Evolutionary conservation across 2,113 vertebrate genomes (phyloP), one percentile per base, ranked within the genome.

Genomic region (Pterocles gutturalis): DNA sequence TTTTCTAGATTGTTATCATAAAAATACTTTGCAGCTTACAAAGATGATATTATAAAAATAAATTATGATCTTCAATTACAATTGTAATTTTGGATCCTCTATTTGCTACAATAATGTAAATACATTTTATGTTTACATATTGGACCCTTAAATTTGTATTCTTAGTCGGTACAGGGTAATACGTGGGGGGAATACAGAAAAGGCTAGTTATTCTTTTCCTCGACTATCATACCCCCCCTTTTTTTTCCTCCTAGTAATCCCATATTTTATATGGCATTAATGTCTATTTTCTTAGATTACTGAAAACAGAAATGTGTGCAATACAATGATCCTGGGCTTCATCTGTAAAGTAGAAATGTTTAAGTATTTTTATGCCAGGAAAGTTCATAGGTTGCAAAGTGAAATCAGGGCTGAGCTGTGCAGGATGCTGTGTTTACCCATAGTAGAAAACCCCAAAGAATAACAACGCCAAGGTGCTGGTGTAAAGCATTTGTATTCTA

Each of bases 211-310:
- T 81, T 55, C 13, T 78, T 71, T 48, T 77, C 11, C 48, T 83
- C 3, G 1, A 13, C 10, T 78, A 38, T 13, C 11, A 67, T 4
- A 9, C 10, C 21, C 14, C 2, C 2, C 2, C 4, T 2, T 17
- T n/a, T 10, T 10, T 17, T 67, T 58, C 0, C 12, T 89, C 15
- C 34, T 76, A 29, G 58, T 80, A 88, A 61, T 73, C 46, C 26
- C 5, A 3, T 67, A 33, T 43, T 88, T 73, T 61, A 15, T 72
- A 26, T 36, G 28, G n/a, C 24, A 72, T 70, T 78, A 53, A 43
- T 51, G 16, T 48, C 11, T 48, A 21, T 80, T 95, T 20, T 48
- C 21, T 51, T 70, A n/a, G 26, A 54, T 76, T 60, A 10, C 19
- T 61, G 70, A 64, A 21, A 62, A 33, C 36, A 51, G 45, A 60